Conservation (phyloP, 2,888 invertebrate genomes). For the Mimachlamys varia region DNA sequence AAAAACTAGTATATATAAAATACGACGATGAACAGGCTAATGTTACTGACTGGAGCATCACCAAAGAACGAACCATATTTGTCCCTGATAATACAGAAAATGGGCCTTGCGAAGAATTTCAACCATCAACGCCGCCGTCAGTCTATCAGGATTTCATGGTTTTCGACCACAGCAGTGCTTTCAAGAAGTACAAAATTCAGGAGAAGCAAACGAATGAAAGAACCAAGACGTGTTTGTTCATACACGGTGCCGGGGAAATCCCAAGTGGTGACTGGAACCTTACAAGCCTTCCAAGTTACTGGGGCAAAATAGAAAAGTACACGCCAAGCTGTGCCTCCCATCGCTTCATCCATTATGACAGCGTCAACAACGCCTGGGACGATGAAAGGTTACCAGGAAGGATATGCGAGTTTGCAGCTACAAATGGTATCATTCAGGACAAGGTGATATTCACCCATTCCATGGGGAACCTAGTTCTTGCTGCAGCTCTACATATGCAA, state of each 20-base stretch:
- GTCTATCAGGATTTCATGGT: too few species aligned
- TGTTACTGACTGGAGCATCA: too few species aligned
- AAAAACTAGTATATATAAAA: too few species aligned
- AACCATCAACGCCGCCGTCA: too few species aligned
- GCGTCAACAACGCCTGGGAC: not conserved
- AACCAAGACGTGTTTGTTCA: not conserved
- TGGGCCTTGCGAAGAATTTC: too few species aligned
- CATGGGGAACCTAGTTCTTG: constrained; percentile 5
- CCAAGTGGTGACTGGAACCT: not conserved
- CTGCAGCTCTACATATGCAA: not conserved
- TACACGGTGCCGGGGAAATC: not conserved
- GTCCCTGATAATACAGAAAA: too few species aligned
- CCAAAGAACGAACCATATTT: too few species aligned
- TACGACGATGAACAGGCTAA: too few species aligned
- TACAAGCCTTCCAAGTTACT: not conserved
- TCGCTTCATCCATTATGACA: not conserved
- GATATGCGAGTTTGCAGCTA: not conserved
- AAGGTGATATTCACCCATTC: constrained; percentile 26
- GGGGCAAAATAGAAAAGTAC: not conserved
- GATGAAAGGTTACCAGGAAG: not conserved
- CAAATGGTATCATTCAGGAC: not conserved
- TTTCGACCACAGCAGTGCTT: too few species aligned
- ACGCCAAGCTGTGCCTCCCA: not conserved
- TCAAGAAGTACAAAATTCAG: too few species aligned
- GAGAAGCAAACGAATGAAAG: too few species aligned